These are phyloP conservation scores for Microtus pennsylvanicus DNA, from an alignment of 2,113 vertebrate genomes.

Conservation along the genomic window DNA sequence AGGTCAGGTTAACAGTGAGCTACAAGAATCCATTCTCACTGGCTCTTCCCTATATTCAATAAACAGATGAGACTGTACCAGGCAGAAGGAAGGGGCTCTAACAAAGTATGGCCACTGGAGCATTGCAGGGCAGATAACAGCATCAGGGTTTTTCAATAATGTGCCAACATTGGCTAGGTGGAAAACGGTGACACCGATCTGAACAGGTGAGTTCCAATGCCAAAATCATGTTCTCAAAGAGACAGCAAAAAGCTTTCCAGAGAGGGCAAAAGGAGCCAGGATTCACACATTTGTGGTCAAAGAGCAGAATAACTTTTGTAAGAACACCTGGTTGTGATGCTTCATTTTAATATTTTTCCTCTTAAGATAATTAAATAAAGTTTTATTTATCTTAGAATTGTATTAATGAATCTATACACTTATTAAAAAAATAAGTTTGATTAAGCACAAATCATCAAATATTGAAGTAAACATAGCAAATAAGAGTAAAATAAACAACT, in stretches of 20 bases:
- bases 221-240: slow-evolving; percentile 29
- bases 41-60: background rate
- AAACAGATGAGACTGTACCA: background rate
- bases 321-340: background rate
- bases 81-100: background rate
- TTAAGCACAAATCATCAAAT: slow-evolving; percentile 42
- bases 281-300: slow-evolving; percentile 13
- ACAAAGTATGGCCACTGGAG: background rate
- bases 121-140: background rate
- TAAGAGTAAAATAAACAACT: background rate
- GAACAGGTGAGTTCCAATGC: background rate
- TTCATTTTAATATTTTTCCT: background rate
- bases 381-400: background rate
- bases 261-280: background rate
- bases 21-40: background rate
- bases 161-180: background rate
- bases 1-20: background rate
- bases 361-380: background rate
- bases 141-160: background rate
- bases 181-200: background rate
- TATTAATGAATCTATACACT: slow-evolving; percentile 40
- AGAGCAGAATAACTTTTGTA: background rate
- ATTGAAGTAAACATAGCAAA: background rate
- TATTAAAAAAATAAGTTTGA: background rate
- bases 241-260: background rate